A percentile compares a stretch with the other conserved stretches of the same genome.
These are phyloP conservation scores for Sebastes itinus DNA, from an alignment of 2,797 vertebrate species.

Conservation along the genomic window DNA sequence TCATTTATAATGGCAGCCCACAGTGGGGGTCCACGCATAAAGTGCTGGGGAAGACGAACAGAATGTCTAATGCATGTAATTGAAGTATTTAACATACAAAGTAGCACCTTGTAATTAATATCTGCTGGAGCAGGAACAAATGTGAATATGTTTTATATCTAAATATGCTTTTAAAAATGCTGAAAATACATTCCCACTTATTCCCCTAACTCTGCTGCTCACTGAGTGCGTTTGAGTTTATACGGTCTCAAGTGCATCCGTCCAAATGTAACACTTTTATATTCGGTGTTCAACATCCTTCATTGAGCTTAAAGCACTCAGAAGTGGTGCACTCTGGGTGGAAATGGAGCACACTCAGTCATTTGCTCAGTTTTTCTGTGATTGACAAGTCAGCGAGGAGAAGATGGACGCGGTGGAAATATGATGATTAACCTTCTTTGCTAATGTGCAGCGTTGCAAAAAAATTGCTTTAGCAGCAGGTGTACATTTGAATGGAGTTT, in stretches of 20 bases:
- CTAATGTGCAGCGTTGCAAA: neutral
- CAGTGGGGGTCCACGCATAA: neutral
- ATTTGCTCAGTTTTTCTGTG: neutral
- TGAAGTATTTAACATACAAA: neutral
- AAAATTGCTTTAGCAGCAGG: neutral
- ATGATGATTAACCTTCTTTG: neutral
- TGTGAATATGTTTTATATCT: neutral
- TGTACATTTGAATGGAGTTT: neutral
- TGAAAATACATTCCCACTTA: neutral
- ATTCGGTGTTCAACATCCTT: neutral
- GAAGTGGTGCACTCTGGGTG: neutral
- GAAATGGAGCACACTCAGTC: neutral
- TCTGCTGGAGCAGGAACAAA: neutral
- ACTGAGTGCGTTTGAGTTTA: neutral
- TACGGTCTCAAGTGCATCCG: neutral
- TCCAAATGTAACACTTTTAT: neutral
- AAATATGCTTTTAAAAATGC: neutral
- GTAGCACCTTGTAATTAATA: neutral
- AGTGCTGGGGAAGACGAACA: neutral
- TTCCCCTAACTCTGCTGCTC: neutral
- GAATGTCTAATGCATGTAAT: neutral
- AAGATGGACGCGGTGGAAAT: neutral
- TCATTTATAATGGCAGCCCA: conserved; percentile 9
- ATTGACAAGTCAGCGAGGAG: neutral
- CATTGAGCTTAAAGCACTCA: neutral